A percentile compares a stretch with the other conserved stretches of the same genome.
Conservation (phyloP, 2,113 vertebrate genomes). For the Mus musculus region GRCm39 chr7:35734501-35735000, state of each 20-base stretch:
- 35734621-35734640: conserved; percentile 85
- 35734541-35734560: conserved; percentile 88
- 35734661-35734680: conserved; percentile 83
- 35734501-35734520: conserved; percentile 90
- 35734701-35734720: conserved; percentile 67
- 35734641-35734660: conserved; percentile 78
- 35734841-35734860: conserved; percentile 72
- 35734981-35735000: neutral
- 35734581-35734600: conserved; percentile 82
- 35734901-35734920: conserved; percentile 80
- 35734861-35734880: conserved; percentile 80
- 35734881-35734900: conserved; percentile 80
- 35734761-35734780: conserved; percentile 69
- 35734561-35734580: conserved; percentile 86
- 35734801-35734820: conserved; percentile 79
- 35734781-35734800: conserved; percentile 80
- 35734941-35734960: neutral
- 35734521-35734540: conserved; percentile 91
- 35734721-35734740: conserved; percentile 55
- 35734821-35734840: conserved; percentile 75
- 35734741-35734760: neutral
- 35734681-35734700: conserved; percentile 85
- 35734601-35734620: conserved; percentile 79
- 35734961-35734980: neutral
- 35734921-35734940: conserved; percentile 62